Conservation (phyloP, 2,113 vertebrate genomes). For the Andinoacara biseriatus region DNA sequence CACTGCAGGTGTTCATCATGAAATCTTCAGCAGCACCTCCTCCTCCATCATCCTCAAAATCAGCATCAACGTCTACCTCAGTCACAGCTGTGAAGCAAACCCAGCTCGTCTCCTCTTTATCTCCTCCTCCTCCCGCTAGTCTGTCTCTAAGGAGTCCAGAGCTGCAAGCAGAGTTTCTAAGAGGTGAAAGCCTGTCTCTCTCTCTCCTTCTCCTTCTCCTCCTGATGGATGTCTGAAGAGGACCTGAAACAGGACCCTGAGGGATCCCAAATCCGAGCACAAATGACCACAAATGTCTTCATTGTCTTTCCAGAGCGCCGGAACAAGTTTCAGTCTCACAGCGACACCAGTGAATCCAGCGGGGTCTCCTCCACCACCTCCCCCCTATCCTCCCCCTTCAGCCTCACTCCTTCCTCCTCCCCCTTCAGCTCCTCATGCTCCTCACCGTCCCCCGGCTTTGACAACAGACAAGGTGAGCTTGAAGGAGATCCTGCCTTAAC, state of each 20-base stretch:
- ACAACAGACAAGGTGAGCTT: slow-evolving; percentile 4
- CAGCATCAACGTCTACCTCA: slow-evolving; percentile 9
- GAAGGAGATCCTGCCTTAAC: neutral
- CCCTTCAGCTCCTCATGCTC: neutral
- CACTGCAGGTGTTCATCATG: slow-evolving; percentile 9
- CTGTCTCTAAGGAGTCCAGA: slow-evolving; percentile 33
- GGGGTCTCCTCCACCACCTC: neutral
- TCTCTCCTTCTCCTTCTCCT: neutral
- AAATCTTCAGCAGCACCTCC: slow-evolving; percentile 9
- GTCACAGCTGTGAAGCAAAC: neutral
- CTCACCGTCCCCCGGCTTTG: accelerated
- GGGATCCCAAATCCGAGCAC: neutral
- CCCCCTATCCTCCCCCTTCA: neutral
- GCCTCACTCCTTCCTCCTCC: neutral
- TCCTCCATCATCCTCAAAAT: neutral
- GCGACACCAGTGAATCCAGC: neutral
- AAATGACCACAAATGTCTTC: neutral
- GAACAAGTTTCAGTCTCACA: neutral
- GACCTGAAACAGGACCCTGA: neutral
- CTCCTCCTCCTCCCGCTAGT: neutral
- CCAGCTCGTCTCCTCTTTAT: slow-evolving; percentile 1
- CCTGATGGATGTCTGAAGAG: neutral
- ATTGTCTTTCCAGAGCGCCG: slow-evolving; percentile 18
- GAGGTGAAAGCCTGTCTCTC: slow-evolving; percentile 1
- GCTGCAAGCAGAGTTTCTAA: slow-evolving; percentile 48